Conservation (phyloP, 2,113 vertebrate species). For the Spermophilus dauricus region DNA sequence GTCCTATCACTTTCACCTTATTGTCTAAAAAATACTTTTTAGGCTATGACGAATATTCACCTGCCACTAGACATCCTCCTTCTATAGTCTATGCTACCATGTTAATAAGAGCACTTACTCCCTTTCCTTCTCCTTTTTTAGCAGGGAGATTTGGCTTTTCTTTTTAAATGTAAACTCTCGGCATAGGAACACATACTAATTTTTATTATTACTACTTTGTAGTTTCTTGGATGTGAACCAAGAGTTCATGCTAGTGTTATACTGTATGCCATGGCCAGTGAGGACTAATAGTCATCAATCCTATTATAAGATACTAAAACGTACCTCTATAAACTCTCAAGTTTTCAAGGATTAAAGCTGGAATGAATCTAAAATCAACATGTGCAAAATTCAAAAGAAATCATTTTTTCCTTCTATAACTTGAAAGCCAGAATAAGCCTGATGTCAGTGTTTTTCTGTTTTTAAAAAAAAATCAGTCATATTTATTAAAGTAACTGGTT, state of each 20-base stretch:
- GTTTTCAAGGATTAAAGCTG: constrained; percentile 55
- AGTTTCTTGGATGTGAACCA: constrained; percentile 52
- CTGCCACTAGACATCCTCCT: neutral
- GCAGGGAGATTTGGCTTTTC: neutral
- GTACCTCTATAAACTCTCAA: constrained; percentile 32
- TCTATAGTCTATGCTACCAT: neutral
- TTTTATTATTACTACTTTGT: constrained; percentile 60
- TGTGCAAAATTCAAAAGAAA: constrained; percentile 39
- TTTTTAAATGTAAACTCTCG: neutral
- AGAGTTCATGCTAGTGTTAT: constrained; percentile 47
- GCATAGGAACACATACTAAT: neutral
- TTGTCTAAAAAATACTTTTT: neutral
- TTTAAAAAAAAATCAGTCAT: neutral
- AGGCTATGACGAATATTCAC: neutral
- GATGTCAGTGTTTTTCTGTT: constrained; percentile 41
- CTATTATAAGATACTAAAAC: constrained; percentile 20
- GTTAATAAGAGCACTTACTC: neutral
- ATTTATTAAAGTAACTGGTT: constrained; percentile 53
- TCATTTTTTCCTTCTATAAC: constrained; percentile 45
- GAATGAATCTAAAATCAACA: constrained; percentile 16
- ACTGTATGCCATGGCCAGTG: neutral
- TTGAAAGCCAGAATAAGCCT: constrained; percentile 45
- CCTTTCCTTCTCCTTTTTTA: neutral
- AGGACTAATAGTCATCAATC: constrained; percentile 16
- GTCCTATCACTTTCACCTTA: constrained; percentile 24